Base-by-base conservation (phyloP, 2,888 invertebrate genomes). In the Arctia plantaginis region DNA sequence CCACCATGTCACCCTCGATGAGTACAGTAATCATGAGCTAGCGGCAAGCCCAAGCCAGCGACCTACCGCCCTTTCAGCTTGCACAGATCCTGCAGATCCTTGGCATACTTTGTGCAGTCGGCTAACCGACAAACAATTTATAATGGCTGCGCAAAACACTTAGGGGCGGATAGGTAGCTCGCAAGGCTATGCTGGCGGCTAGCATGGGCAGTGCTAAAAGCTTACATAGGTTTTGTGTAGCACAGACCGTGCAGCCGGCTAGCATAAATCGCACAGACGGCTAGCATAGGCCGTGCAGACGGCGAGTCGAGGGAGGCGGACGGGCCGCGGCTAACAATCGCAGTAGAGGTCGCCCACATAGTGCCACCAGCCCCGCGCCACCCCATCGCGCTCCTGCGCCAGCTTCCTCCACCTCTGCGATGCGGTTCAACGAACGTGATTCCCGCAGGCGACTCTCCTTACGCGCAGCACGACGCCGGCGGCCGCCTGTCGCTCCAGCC, bases 341-440 rank as follows among this genome's bases (percentile, higher is more conserved):
- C 87, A 95, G 88, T 83, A 95, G 87, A 77, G 94, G 94, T 3
- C 95, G 93, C 1, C 96, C 91, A 90, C 95, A 95, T 83, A 95
- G 87, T 85, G 94, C 95, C 85, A 91, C 95, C 84, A 95, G 88
- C 69, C 93, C 93, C 80, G 92, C 91, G 82, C 91, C 93, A 85
- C 88, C 90, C 89, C 94, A 93, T 70, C 94, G 93, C 82, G 92
- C 96, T 70, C 91, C 91, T 75, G 89, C 90, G 68, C 80, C 80
- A 73, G 97, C 97, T 90, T 98, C 98, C 91, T 98, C 98, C 81
- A 98, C 98, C 94, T 98, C 98, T 27, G 98, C 98, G 81, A 98
- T 98, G 80, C 98, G 97, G 92, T 98, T 98, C 77, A 98, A 93
- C 41, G 98, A 98, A 89, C 98, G 98, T 84, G 98, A 98, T 93